These are phyloP conservation scores for Paracyclopina nana DNA, from an alignment of 1,140 invertebrate genomes.

Conservation along the genomic window DNA sequence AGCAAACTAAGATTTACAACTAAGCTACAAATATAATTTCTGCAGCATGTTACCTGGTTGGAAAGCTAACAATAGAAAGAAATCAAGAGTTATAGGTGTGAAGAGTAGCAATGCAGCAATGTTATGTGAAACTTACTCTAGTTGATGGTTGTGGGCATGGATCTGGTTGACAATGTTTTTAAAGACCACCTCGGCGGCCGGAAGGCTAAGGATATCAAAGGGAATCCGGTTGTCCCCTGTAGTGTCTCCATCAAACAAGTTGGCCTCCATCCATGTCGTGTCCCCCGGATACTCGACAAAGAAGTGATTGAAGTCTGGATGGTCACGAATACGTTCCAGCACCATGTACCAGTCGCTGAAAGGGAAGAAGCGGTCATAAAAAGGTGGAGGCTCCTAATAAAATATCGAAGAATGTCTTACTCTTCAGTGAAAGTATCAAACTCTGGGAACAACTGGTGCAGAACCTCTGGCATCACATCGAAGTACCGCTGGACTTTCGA, in stretches of 20 bases:
- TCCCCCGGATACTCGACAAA: conserved; percentile 58
- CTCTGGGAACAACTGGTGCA: conserved; percentile 63
- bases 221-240: conserved; percentile 45
- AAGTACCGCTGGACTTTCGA: conserved; percentile 59
- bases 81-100: conserved; percentile 9
- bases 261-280: conserved; percentile 17
- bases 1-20: conserved; percentile 5
- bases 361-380: too few species aligned
- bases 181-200: conserved; percentile 74
- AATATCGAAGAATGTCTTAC: conserved; percentile 28
- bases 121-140: conserved; percentile 45
- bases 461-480: conserved; percentile 51
- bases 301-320: conserved; percentile 70
- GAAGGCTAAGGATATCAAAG: conserved; percentile 67
- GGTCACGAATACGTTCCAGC: conserved; percentile 55
- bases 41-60: too few species aligned
- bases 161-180: conserved; percentile 72
- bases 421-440: conserved; percentile 48
- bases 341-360: conserved; percentile 65
- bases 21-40: too few species aligned
- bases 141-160: conserved; percentile 67
- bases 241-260: conserved; percentile 33
- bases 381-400: conserved; percentile 15
- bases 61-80: too few species aligned
- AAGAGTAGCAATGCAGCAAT: conserved; percentile 10